Conservation (phyloP, 2,113 vertebrate species). For the Crotalus viridis region DNA sequence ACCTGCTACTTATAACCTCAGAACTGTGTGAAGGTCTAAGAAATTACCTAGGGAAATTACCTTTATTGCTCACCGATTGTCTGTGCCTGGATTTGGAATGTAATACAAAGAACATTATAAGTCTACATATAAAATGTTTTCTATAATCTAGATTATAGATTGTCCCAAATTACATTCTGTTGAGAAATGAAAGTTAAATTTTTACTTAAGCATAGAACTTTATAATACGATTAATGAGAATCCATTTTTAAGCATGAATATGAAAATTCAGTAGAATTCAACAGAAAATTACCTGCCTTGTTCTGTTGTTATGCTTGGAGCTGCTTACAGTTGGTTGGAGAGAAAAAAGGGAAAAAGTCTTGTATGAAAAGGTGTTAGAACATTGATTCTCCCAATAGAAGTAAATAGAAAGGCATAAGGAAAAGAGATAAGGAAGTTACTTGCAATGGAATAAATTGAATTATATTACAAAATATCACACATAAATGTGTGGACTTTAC, state of each 20-base stretch:
- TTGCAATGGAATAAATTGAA: neutral
- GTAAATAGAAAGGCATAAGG: neutral
- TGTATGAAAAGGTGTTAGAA: neutral
- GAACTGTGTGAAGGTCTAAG: slow-evolving; percentile 53
- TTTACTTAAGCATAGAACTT: neutral
- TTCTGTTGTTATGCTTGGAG: neutral
- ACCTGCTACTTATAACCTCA: slow-evolving; percentile 63
- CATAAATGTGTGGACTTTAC: neutral
- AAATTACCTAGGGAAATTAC: slow-evolving; percentile 49
- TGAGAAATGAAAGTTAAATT: slow-evolving; percentile 3
- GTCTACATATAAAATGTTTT: slow-evolving; percentile 2
- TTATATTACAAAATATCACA: neutral
- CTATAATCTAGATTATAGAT: slow-evolving; percentile 13
- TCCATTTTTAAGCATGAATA: neutral
- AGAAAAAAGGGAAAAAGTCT: neutral
- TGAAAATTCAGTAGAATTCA: neutral
- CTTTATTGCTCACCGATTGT: slow-evolving; percentile 51
- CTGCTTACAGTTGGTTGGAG: neutral
- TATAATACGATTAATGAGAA: rapidly evolving
- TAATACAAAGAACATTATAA: slow-evolving; percentile 35
- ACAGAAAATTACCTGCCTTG: neutral
- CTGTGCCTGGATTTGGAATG: slow-evolving; percentile 46
- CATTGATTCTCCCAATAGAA: neutral
- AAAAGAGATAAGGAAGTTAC: neutral
- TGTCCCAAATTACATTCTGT: slow-evolving; percentile 23